Evolutionary conservation across 2,113 vertebrate genomes (phyloP).

Genomic region (Perca flavescens): DNA sequence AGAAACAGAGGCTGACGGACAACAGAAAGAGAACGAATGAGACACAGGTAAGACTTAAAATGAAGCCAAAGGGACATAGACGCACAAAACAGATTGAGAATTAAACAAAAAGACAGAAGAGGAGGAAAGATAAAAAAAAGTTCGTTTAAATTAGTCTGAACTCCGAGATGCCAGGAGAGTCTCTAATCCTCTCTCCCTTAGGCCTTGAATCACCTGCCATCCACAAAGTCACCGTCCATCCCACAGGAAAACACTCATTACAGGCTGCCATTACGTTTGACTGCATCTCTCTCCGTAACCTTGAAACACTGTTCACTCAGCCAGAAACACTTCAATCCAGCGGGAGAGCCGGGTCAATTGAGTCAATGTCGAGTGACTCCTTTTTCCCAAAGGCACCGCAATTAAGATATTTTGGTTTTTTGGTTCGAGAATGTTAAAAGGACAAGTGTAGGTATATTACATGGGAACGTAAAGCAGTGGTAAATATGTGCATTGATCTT

Average conservation of each 20-base stretch:
- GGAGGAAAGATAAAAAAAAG: conserved; percentile 16
- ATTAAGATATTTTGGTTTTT: conserved; percentile 40
- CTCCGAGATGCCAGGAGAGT: conserved; percentile 45
- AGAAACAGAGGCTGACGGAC: not conserved
- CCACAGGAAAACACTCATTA: conserved; percentile 81
- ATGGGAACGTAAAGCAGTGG: conserved; percentile 23
- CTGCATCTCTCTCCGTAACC: conserved; percentile 74
- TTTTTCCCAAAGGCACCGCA: conserved; percentile 37
- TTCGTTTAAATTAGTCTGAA: conserved; percentile 65
- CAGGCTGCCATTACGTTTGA: conserved; percentile 73
- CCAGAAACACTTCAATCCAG: conserved; percentile 75
- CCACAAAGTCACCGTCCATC: conserved; percentile 80
- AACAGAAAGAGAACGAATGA: not conserved
- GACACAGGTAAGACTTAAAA: conserved; percentile 3
- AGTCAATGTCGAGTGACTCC: conserved; percentile 69
- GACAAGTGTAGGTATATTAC: conserved; percentile 35
- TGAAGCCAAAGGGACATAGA: not conserved
- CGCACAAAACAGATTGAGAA: conserved; percentile 4
- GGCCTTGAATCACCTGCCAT: conserved; percentile 78
- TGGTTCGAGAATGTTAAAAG: conserved; percentile 33
- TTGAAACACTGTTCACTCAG: conserved; percentile 80
- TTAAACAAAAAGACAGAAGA: conserved; percentile 22
- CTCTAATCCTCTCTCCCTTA: conserved; percentile 67
- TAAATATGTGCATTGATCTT: conserved; percentile 22
- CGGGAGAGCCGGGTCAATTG: conserved; percentile 67